Percentiles rank a stretch among this genome's conserved stretches.
Evolutionary conservation across 2,888 invertebrate genomes (phyloP).

Genomic region (Pecten maximus): DNA sequence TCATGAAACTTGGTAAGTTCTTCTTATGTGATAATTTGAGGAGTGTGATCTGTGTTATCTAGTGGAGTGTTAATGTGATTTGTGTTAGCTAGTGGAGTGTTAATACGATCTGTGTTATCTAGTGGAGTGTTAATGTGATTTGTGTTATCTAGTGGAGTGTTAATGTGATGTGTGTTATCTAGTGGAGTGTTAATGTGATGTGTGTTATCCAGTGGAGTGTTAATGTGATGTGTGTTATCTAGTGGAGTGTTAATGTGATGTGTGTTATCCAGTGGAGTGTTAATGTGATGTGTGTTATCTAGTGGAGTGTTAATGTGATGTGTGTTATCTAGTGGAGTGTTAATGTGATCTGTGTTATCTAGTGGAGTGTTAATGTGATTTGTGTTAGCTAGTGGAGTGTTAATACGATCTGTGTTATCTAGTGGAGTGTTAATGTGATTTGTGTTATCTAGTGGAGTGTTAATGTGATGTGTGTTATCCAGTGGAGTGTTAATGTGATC

Average conservation of each 20-base stretch:
- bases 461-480: too few species aligned
- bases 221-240: slow-evolving; percentile 39
- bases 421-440: slow-evolving; percentile 50
- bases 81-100: not conserved
- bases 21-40: not conserved
- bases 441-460: slow-evolving; percentile 52
- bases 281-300: too few species aligned
- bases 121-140: not conserved
- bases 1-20: slow-evolving; percentile 57
- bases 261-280: slow-evolving; percentile 52
- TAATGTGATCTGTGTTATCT: slow-evolving; percentile 44
- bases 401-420: slow-evolving; percentile 39
- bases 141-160: not conserved
- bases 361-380: slow-evolving; percentile 56
- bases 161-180: not conserved
- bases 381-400: too few species aligned
- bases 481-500: too few species aligned
- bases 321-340: slow-evolving; percentile 49
- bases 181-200: not conserved
- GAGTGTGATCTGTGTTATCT: not conserved
- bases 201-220: slow-evolving; percentile 42
- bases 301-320: too few species aligned
- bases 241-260: slow-evolving; percentile 50
- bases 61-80: not conserved
- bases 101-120: not conserved